Conservation (phyloP, 1,140 invertebrate species). For the Trichomalopsis sarcophagae region DNA sequence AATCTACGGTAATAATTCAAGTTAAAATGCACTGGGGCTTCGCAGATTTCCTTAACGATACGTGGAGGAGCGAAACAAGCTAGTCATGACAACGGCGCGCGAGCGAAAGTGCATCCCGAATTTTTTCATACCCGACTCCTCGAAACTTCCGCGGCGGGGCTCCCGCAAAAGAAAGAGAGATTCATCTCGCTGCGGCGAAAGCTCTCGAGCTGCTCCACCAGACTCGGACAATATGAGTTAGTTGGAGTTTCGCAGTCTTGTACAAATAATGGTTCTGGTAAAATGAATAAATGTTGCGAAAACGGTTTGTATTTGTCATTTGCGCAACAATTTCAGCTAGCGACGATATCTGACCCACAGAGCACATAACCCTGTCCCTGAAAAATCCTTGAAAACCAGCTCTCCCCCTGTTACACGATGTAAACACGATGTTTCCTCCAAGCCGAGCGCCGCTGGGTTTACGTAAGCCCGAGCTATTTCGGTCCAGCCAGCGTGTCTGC, state of each 20-base stretch:
- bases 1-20: too few relatives aligned
- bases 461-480: slow-evolving; percentile 27
- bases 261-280: background rate
- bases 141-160: too few relatives aligned
- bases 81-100: background rate
- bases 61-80: background rate
- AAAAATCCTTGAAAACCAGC: too few relatives aligned
- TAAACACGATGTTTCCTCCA: background rate
- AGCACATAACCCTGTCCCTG: too few relatives aligned
- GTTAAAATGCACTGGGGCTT: too few relatives aligned
- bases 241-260: too few relatives aligned
- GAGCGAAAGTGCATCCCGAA: slow-evolving; percentile 14
- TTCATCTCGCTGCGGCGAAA: background rate
- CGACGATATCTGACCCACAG: too few relatives aligned
- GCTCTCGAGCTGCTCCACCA: background rate
- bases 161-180: background rate
- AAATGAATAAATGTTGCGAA: background rate
- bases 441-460: slow-evolving; percentile 1
- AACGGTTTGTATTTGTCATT: too few relatives aligned
- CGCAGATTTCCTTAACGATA: too few relatives aligned
- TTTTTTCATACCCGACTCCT: too few relatives aligned
- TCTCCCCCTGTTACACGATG: background rate
- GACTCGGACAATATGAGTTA: too few relatives aligned
- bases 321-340: too few relatives aligned
- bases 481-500: background rate